Base-by-base conservation (phyloP, 2,797 vertebrate genomes). In the Passerculus sandwichensis region DNA sequence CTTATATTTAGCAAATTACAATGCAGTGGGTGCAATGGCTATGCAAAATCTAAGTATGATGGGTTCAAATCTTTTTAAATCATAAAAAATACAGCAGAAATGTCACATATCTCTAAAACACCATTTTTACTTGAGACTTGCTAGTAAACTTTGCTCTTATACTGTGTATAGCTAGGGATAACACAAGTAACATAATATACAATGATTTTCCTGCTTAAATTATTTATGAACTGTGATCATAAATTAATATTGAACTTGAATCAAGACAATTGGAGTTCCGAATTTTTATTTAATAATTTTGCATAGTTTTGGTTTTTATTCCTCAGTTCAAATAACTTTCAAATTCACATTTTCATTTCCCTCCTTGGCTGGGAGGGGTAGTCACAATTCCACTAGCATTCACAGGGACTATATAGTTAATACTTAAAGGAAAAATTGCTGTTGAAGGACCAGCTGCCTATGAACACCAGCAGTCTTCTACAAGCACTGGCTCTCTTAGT, bases 261-360 rank as follows among this genome's bases (percentile, higher is more conserved):
- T 77, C 30, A 83, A 88, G 53, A 65, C 26, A 92, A 27, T 4
- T 65, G 34, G 57, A 57, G 45, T 54, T 88, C 30, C 71, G 50
- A 88, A 88, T 72, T 85, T 70, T 47, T 66, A 54, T 92, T 36
- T 65, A 89, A 67, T 77, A 71, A 50, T 85, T 91, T 88, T 91
- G 1, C 50, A 71, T 5, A 0, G 34, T 54, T 95, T 77, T 61
- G 21, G 3, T 16, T 90, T 88, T 44, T n/a, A 89, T 73, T 30
- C 15, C 9, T 87, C 64, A 66, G 45, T 67, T 64, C 15, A 69
- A 89, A 36, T n/a, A 83, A 44, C 22, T 87, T 76, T 89, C 40
- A 85, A 64, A 82, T 70, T 61, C 61, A 65, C 7, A 32, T 74
- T 91, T 92, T 83, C 15, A 36, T 85, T 13, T 92, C 30, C 7